phyloP scores from a whole-genome alignment of 2,113 vertebrate species.

The Pteropus alecto region DNA sequence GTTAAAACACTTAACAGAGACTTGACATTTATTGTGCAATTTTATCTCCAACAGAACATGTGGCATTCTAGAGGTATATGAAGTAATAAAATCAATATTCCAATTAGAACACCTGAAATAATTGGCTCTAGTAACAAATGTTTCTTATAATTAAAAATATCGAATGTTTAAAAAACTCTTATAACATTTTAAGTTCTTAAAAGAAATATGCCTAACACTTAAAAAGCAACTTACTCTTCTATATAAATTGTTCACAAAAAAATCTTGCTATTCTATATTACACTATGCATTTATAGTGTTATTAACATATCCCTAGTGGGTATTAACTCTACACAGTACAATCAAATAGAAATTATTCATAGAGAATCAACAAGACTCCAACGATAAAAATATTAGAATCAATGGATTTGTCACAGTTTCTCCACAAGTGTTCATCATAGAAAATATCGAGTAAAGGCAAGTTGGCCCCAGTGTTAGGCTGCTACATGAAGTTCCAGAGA shows the following conservation, averaged over 20 bases:
- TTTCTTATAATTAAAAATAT: constrained; percentile 88
- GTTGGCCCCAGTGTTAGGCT: constrained; percentile 79
- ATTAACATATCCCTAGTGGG: constrained; percentile 81
- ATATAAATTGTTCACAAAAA: constrained; percentile 85
- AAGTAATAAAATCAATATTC: constrained; percentile 87
- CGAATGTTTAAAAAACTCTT: constrained; percentile 85
- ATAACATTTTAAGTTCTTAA: constrained; percentile 83
- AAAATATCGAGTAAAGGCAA: constrained; percentile 86
- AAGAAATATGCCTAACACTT: constrained; percentile 86
- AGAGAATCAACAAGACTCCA: constrained; percentile 85
- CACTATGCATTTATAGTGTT: constrained; percentile 82
- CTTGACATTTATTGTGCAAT: constrained; percentile 87
- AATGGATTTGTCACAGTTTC: constrained; percentile 86
- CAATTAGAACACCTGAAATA: constrained; percentile 87
- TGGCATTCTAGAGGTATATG: constrained; percentile 85
- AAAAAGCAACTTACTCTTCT: constrained; percentile 87
- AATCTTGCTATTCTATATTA: constrained; percentile 85
- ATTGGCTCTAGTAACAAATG: constrained; percentile 87
- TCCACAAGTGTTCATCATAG: constrained; percentile 85
- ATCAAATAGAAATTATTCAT: constrained; percentile 85
- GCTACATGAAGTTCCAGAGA: constrained; percentile 77
- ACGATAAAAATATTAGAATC: constrained; percentile 86
- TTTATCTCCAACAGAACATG: constrained; percentile 85
- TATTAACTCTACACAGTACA: constrained; percentile 85
- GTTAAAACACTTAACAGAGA: constrained; percentile 74